phyloP scores from a whole-genome alignment of 2,797 vertebrate genomes.

The Tauraco hartlaubi region DNA sequence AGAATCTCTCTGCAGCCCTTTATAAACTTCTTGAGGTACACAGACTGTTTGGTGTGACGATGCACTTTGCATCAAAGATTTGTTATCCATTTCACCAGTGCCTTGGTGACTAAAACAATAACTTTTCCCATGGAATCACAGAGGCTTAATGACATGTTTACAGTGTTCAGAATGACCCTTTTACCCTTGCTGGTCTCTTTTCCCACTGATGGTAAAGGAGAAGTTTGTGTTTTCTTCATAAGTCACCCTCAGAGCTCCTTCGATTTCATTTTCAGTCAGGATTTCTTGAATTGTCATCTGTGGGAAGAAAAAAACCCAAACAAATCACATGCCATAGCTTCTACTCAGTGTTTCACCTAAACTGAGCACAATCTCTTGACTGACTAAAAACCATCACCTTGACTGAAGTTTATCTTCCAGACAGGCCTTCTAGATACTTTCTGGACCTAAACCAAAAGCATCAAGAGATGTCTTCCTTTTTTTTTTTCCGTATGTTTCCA shows the following conservation, averaged over 20 bases:
- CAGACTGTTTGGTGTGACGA: background rate
- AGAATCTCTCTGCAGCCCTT: background rate
- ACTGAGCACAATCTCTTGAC: background rate
- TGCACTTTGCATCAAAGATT: background rate
- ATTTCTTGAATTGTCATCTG: conserved; percentile 45
- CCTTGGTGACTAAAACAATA: background rate
- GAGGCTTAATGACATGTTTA: background rate
- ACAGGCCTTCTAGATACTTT: background rate
- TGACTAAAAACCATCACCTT: background rate
- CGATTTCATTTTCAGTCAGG: conserved; percentile 77
- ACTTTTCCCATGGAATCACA: background rate
- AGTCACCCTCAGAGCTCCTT: conserved; percentile 78
- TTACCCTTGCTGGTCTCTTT: conserved; percentile 80
- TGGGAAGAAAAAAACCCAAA: background rate
- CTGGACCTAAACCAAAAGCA: background rate
- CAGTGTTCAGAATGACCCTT: background rate
- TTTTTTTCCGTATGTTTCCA: background rate
- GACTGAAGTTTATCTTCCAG: background rate
- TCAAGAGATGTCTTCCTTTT: background rate
- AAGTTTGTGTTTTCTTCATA: conserved; percentile 79
- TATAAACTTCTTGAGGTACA: background rate
- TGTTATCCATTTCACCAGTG: background rate
- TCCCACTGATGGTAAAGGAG: conserved; percentile 79
- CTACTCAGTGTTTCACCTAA: background rate
- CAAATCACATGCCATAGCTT: background rate